A percentile compares a stretch with the other conserved stretches of the same genome.
Evolutionary conservation across 2,888 invertebrate genomes (phyloP).

Genomic region (Argyresthia goedartella): DNA sequence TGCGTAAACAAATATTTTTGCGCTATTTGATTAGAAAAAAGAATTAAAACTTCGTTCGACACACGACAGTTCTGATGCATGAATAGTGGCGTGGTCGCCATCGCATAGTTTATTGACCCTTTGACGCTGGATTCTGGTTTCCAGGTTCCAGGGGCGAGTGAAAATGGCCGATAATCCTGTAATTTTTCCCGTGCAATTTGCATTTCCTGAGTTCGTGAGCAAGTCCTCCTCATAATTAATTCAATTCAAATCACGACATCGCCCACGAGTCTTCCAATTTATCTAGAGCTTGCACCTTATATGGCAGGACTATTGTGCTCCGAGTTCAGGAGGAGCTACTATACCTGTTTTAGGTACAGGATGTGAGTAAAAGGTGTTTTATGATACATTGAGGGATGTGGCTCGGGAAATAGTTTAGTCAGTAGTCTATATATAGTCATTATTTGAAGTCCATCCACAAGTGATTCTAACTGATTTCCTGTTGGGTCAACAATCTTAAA

Average conservation of each 20-base stretch:
- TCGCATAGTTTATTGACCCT: slow-evolving; percentile 60
- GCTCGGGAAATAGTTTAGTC: too few relatives aligned
- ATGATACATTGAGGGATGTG: too few relatives aligned
- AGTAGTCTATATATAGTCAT: too few relatives aligned
- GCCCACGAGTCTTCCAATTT: slow-evolving; percentile 54
- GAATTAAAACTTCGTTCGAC: slow-evolving; percentile 21
- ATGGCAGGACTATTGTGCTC: slow-evolving; percentile 18
- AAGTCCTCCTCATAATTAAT: slow-evolving; percentile 53
- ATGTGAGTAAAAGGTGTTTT: too few relatives aligned
- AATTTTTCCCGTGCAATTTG: slow-evolving; percentile 43
- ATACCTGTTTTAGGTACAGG: not conserved
- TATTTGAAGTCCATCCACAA: too few relatives aligned
- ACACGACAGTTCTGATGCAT: slow-evolving; percentile 66
- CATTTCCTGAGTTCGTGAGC: slow-evolving; percentile 53
- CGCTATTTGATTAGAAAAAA: slow-evolving; percentile 45
- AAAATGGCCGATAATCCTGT: slow-evolving; percentile 44
- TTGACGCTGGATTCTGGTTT: slow-evolving; percentile 30
- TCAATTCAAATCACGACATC: slow-evolving; percentile 61
- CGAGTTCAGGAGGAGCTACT: not conserved
- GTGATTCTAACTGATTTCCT: too few relatives aligned
- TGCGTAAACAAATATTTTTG: slow-evolving; percentile 22
- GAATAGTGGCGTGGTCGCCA: slow-evolving; percentile 48
- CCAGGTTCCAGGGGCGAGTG: slow-evolving; percentile 32
- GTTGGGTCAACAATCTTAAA: too few relatives aligned
- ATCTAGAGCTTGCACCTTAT: slow-evolving; percentile 36